Conservation (phyloP, 2,113 vertebrate genomes). For the Microcebus griseorufus region DNA sequence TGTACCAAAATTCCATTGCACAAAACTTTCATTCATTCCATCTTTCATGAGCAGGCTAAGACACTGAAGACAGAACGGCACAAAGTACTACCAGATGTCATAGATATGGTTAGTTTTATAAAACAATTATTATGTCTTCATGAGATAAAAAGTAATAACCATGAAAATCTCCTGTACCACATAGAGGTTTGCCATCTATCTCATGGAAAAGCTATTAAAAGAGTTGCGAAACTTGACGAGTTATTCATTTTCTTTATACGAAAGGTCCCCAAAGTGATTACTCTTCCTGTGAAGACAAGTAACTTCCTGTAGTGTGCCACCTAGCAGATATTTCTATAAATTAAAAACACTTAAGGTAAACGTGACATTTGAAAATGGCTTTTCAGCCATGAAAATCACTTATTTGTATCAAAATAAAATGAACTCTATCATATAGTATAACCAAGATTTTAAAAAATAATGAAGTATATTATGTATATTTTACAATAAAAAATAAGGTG, state of each 20-base stretch:
- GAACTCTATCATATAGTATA: slow-evolving; percentile 12
- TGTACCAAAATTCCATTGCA: neutral
- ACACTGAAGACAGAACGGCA: neutral
- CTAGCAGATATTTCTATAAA: neutral
- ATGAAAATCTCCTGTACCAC: neutral
- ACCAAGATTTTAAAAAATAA: neutral
- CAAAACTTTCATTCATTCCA: slow-evolving; percentile 19
- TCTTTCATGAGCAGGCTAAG: slow-evolving; percentile 22
- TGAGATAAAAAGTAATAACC: neutral
- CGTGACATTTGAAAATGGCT: neutral
- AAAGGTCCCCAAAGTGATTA: neutral
- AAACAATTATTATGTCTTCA: neutral
- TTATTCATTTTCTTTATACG: neutral
- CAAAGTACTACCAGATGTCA: slow-evolving; percentile 2
- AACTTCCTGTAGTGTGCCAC: neutral
- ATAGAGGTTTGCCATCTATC: neutral
- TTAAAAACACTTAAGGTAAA: neutral
- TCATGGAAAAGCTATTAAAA: neutral
- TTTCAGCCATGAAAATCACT: slow-evolving; percentile 9
- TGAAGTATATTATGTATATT: neutral
- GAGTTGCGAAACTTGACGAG: neutral
- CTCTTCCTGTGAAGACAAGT: slow-evolving; percentile 4
- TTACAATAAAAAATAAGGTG: neutral
- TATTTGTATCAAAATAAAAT: neutral
- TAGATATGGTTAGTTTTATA: neutral